phyloP scores from a whole-genome alignment of 2,888 invertebrate genomes.

The Dynastes grantii region DNA sequence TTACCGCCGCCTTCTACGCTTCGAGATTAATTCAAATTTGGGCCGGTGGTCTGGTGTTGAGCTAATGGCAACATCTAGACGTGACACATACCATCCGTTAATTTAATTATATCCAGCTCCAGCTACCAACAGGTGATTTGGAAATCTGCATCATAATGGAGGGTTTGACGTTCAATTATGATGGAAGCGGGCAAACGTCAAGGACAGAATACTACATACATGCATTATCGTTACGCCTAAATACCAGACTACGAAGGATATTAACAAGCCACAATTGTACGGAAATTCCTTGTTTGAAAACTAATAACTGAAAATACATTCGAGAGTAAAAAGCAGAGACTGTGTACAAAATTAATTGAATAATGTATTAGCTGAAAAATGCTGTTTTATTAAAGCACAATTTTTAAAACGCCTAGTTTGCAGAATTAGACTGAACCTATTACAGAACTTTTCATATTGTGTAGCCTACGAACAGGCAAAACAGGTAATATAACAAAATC shows the following conservation, averaged over 20 bases:
- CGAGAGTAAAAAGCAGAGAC: background rate
- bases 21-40: conserved; percentile 40
- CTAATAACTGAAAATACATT: background rate
- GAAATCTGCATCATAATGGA: conserved; percentile 47
- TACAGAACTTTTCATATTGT: no score
- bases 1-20: conserved; percentile 27
- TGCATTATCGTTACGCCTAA: conserved; percentile 27
- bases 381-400: no score
- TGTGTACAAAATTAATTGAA: background rate
- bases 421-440: no score
- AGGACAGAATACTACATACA: conserved; percentile 26
- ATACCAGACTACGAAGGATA: background rate
- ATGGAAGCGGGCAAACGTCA: conserved; percentile 31
- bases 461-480: no score
- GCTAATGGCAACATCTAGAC: conserved; percentile 38
- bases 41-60: conserved; percentile 32
- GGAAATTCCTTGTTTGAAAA: background rate
- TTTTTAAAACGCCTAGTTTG: no score
- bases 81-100: conserved; percentile 42
- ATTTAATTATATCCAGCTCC: conserved; percentile 41
- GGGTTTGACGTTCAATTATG: conserved; percentile 45
- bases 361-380: no score
- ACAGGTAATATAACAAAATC: no score
- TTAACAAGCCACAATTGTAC: background rate
- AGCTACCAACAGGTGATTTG: conserved; percentile 45